phyloP scores from a whole-genome alignment of 2,113 vertebrate species.

The Puntigrus tetrazona region DNA sequence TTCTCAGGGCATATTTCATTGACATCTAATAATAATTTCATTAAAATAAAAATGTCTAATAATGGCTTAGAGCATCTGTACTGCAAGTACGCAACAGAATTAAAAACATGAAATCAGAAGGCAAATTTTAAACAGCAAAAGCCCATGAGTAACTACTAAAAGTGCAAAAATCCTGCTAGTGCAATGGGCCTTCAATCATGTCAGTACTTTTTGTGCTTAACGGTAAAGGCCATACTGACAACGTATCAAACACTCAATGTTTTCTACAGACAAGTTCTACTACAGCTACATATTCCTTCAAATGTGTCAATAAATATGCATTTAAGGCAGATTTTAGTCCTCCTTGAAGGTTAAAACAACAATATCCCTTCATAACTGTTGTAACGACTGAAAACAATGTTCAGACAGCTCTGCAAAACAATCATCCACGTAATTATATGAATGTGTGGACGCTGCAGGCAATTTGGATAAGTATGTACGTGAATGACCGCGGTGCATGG shows the following conservation, averaged over 20 bases:
- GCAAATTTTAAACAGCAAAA: not conserved
- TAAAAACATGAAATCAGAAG: not conserved
- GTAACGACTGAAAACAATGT: not conserved
- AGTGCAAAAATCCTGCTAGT: slow-evolving; percentile 49
- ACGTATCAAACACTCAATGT: slow-evolving; percentile 22
- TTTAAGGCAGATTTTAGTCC: not conserved
- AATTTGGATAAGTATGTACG: not conserved
- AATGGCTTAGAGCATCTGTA: not conserved
- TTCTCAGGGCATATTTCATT: not conserved
- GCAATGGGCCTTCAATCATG: slow-evolving; percentile 9
- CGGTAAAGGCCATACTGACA: slow-evolving; percentile 38
- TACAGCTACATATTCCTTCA: not conserved
- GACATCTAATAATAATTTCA: too few species aligned
- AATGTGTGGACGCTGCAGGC: not conserved
- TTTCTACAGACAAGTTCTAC: not conserved
- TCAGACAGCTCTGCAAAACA: not conserved
- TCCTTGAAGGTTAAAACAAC: not conserved
- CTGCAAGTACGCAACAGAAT: slow-evolving; percentile 7
- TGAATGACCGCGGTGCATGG: not conserved
- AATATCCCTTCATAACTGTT: not conserved
- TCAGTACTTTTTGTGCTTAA: slow-evolving; percentile 48
- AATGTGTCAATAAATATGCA: slow-evolving; percentile 23
- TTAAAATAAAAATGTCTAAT: not conserved
- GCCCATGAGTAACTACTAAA: slow-evolving; percentile 39
- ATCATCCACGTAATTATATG: not conserved